These are phyloP conservation scores for Sinotaia quadrata DNA, from an alignment of 2,888 invertebrate species.

Conservation along the genomic window DNA sequence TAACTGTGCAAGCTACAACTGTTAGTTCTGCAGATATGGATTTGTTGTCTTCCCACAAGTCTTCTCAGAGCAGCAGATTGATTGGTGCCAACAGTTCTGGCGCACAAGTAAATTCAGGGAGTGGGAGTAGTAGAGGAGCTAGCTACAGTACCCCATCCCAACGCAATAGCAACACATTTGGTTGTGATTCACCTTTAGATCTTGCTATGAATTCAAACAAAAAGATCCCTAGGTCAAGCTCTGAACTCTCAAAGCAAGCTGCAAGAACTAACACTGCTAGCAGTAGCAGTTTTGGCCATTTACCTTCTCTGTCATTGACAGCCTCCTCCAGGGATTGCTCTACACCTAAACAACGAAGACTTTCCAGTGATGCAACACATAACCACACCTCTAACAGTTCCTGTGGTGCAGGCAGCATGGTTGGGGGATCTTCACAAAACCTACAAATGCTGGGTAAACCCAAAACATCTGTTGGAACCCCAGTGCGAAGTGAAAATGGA, in stretches of 20 bases:
- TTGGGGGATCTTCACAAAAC: no score
- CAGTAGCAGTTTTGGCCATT: background rate
- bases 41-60: background rate
- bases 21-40: conserved; percentile 29
- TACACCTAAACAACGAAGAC: conserved; percentile 11
- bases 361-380: background rate
- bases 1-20: conserved; percentile 44
- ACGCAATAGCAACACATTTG: background rate
- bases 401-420: no score
- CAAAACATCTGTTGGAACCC: no score
- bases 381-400: background rate
- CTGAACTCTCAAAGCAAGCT: background rate
- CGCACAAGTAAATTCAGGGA: no score
- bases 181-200: conserved; percentile 16
- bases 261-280: background rate
- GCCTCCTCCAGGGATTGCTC: background rate
- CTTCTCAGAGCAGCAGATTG: no score
- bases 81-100: no score
- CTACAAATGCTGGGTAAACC: no score
- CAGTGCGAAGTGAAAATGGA: no score
- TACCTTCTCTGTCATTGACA: background rate
- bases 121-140: conserved; percentile 14
- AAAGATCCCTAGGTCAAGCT: background rate
- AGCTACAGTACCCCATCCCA: background rate
- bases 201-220: conserved; percentile 16